Base-by-base conservation (phyloP, 2,797 vertebrate species). In the Platalea minor region DNA sequence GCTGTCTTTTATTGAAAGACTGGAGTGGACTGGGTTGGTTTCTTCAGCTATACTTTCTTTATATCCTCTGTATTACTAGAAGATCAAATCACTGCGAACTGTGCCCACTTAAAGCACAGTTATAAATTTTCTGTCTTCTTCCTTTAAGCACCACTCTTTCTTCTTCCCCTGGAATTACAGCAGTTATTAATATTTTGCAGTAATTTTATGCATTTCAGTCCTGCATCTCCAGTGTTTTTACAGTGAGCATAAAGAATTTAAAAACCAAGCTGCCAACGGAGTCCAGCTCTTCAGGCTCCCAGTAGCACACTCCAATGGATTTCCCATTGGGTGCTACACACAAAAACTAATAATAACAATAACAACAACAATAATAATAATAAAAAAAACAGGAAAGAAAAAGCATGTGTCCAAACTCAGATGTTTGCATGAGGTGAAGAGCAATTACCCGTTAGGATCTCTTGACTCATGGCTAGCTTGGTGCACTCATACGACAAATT, bases 401-500 rank as follows among this genome's bases (percentile, higher is more conserved):
- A 72, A 33, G 5, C 10, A 19, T 15, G 14, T 63, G 29, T 60
- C 56, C 60, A 74, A 89, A 33, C 45, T 14, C 70, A 64, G 57
- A 33, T 50, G 23, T 56, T n/a, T 72, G 61, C 9, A 6, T 31
- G 19, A 83, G 26, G 68, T 61, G 29, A 50, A 35, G 50, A 86
- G 43, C 25, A 83, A 21, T 70, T 79, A 54, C 5, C 23, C 0
- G 0, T 48, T 59, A 29, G 19, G 48, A 0, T 76, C 51, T 26
- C n/a, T 45, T 73, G 51, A 75, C 59, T 84, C 39, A 23, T 11
- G 7, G 26, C 41, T 57, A 18, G 23, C 28, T 75, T 51, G 41
- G 35, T 48, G 39, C 61, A n/a, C 31, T 69, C 25, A 4, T 15
- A 35, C 11, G 35, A 88, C 67, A 86, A 88, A 50, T 70, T 45